Conservation (phyloP, 64 coral and sea anemone species). For the Catalaphyllia jardinei region DNA sequence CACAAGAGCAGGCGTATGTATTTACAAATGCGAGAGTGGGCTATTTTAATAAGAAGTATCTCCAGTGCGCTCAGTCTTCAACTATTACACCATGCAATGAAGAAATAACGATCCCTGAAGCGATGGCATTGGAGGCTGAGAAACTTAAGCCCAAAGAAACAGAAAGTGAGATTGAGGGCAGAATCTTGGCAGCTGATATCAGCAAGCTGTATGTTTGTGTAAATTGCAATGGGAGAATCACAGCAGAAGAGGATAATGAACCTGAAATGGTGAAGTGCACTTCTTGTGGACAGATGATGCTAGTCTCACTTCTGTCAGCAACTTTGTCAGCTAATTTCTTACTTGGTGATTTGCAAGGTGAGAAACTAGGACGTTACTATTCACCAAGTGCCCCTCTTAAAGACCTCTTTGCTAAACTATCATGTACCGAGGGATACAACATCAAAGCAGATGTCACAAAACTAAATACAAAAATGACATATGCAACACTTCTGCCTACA, state of each 20-base stretch:
- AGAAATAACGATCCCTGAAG: constrained; percentile 45
- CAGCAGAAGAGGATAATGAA: too few species aligned
- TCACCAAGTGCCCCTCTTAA: constrained; percentile 43
- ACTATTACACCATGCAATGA: constrained; percentile 22
- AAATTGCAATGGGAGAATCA: too few species aligned
- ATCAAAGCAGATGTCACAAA: constrained; percentile 19
- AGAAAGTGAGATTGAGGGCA: constrained; percentile 20
- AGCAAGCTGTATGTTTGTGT: too few species aligned
- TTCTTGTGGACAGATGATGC: too few species aligned
- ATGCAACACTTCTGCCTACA: constrained; percentile 34
- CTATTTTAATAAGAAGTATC: not conserved
- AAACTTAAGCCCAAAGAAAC: constrained; percentile 50
- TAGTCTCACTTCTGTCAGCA: too few species aligned
- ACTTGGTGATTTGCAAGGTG: too few species aligned
- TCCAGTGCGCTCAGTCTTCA: constrained; percentile 59
- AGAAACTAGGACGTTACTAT: constrained; percentile 17
- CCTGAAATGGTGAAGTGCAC: too few species aligned
- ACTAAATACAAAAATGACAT: constrained; percentile 33
- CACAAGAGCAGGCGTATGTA: too few species aligned
- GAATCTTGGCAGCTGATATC: constrained; percentile 35
- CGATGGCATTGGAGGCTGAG: constrained; percentile 42
- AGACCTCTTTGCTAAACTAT: constrained; percentile 11
- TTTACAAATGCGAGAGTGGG: too few species aligned
- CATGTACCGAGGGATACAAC: constrained; percentile 39
- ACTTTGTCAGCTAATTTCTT: too few species aligned